Evolutionary conservation across 1,140 invertebrate species (phyloP).

Genomic region (Andricus grossulariae): DNA sequence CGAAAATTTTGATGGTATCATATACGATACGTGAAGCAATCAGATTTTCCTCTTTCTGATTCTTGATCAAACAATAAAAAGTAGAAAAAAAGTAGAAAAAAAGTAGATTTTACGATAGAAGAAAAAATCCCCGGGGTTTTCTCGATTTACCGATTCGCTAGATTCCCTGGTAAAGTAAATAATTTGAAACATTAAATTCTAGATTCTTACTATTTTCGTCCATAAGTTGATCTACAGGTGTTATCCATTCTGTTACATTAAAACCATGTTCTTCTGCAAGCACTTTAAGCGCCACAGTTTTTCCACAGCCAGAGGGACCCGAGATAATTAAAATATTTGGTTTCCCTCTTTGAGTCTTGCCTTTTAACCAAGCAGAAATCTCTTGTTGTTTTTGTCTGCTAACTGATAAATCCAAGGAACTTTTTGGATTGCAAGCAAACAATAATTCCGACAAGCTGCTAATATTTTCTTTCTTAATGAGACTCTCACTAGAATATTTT

Average conservation of each 20-base stretch:
- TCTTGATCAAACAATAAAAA: too few relatives aligned
- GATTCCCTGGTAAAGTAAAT: neutral
- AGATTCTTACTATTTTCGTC: slow-evolving; percentile 68
- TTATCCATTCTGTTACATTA: slow-evolving; percentile 83
- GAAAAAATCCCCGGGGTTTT: too few relatives aligned
- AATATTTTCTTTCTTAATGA: slow-evolving; percentile 41
- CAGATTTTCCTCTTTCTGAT: too few relatives aligned
- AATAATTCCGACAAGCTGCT: slow-evolving; percentile 60
- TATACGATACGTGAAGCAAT: too few relatives aligned
- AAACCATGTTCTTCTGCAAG: slow-evolving; percentile 79
- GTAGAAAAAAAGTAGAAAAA: too few relatives aligned
- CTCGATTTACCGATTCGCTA: too few relatives aligned
- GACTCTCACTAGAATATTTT: slow-evolving; percentile 13
- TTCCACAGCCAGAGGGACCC: slow-evolving; percentile 84
- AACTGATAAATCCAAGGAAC: slow-evolving; percentile 60
- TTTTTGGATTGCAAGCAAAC: slow-evolving; percentile 64
- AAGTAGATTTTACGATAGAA: too few relatives aligned
- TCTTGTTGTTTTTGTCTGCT: slow-evolving; percentile 71
- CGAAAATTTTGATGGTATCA: too few relatives aligned
- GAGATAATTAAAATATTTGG: slow-evolving; percentile 80
- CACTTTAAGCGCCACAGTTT: slow-evolving; percentile 80
- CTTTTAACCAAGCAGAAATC: slow-evolving; percentile 63
- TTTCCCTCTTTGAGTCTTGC: slow-evolving; percentile 61
- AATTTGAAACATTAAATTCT: slow-evolving; percentile 30
- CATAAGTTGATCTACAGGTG: slow-evolving; percentile 79